These are phyloP conservation scores for Rugalucina vietnamica DNA, from an alignment of 2,888 invertebrate genomes.

Conservation along the genomic window DNA sequence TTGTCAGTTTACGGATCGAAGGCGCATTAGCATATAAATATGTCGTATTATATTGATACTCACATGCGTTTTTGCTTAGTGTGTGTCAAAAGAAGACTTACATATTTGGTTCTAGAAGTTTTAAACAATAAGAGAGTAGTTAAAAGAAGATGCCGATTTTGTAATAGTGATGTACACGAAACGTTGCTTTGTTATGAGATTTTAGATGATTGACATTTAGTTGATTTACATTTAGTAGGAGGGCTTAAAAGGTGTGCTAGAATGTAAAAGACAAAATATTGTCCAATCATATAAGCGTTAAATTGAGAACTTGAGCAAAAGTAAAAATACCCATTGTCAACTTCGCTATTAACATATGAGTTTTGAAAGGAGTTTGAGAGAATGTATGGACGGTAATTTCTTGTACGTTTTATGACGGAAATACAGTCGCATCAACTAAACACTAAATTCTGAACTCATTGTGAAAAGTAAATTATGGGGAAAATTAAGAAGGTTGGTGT, in stretches of 20 bases:
- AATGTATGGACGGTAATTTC: too few species aligned
- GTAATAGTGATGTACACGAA: not conserved
- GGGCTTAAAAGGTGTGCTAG: not conserved
- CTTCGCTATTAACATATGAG: too few species aligned
- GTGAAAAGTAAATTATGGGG: too few species aligned
- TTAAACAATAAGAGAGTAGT: not conserved
- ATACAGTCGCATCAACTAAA: too few species aligned
- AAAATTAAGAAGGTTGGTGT: slow-evolving; percentile 16
- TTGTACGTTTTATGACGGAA: too few species aligned
- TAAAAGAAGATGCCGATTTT: not conserved
- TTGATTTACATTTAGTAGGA: not conserved
- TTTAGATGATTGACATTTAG: not conserved
- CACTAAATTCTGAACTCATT: too few species aligned
- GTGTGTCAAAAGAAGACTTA: not conserved
- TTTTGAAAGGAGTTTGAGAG: too few species aligned
- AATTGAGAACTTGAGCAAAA: too few species aligned
- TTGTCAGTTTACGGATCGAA: not conserved
- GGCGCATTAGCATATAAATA: not conserved
- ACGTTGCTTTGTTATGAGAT: not conserved
- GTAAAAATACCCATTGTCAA: too few species aligned
- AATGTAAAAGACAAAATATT: not conserved
- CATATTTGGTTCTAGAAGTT: not conserved
- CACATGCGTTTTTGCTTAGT: not conserved
- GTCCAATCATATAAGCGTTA: too few species aligned
- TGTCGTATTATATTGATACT: not conserved